Base-by-base conservation (phyloP, 2,888 invertebrate species). In the Caenorhabditis sp. region DNA sequence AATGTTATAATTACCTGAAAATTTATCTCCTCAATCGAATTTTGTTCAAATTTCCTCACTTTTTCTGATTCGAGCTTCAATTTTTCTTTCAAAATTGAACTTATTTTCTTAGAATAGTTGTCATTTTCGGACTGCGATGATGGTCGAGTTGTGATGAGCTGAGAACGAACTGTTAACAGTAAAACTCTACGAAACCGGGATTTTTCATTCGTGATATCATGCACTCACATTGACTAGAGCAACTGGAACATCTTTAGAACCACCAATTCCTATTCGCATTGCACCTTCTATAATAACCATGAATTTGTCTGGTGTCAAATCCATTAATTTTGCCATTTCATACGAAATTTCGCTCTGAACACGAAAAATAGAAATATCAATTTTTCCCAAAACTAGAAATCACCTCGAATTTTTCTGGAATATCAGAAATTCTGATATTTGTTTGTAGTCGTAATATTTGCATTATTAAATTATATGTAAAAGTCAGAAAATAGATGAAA, bases 121-220 rank as follows among this genome's bases (percentile, higher is more conserved):
- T 71, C 71, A 43, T 71, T 71, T 64, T 71, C 71, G 10, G 55
- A 26, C 37, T 67, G 66, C 23, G 71, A 67, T n/a, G 71, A 67
- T 14, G 71, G 71, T 12, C 71, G 63, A 23, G 71, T 71, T 6
- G 71, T 71, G 58, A 58, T 62, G 24, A 71, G 51, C 71, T 71
- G 71, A 43, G 66, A 57, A 4, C 10, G n/a, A n/a, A n/a, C n/a
- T n/a, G n/a, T n/a, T n/a, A n/a, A n/a, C n/a, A n/a, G n/a, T n/a
- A n/a, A n/a, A n/a, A n/a, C n/a, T n/a, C n/a, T n/a, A n/a, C n/a
- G n/a, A n/a, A n/a, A n/a, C n/a, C n/a, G n/a, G n/a, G n/a, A n/a
- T n/a, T n/a, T n/a, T n/a, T n/a, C n/a, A n/a, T n/a, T n/a, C n/a
- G n/a, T n/a, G n/a, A n/a, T n/a, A n/a, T n/a, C n/a, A n/a, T n/a